Base-by-base conservation (phyloP, 2,888 invertebrate species). In the Boloria selene region DNA sequence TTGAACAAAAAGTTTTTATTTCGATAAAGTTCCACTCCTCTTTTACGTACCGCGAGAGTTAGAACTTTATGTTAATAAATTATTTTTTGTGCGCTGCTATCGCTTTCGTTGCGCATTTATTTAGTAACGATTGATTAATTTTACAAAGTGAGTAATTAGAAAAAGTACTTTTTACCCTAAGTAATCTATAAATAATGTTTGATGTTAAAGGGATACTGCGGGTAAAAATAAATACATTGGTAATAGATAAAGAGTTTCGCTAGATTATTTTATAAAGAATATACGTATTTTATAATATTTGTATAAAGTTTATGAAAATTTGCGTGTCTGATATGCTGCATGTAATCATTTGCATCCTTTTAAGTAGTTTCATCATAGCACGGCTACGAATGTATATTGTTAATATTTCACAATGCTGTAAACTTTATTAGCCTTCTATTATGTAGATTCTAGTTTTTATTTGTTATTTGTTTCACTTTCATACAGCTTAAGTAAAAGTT, bases 41-140 rank as follows among this genome's bases (percentile, higher is more conserved):
- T 77, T 81, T 80, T 79, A 75, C 79, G 78, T 74, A 76, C 75
- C 77, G 75, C 75, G 74, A 76, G 74, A 80, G 76, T 83, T 86
- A 78, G 81, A 81, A 86, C 84, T 83, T 80, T 84, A 80, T 84
- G 76, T 74, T 75, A 76, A 74, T 78, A 70, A 74, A 75, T 77
- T 77, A 77, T 78, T 74, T 80, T 81, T 73, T 72, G 31, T 70
- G 65, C 70, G 64, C 74, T 78, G 75, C 75, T 75, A 76, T 80
- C 77, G 77, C 77, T 78, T 83, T 81, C 80, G 79, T 75, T 79
- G 76, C 77, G 78, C 79, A 80, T 82, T 82, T 80, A 81, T 81
- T 84, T 84, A 80, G 79, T 79, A 79, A 78, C 80, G 80, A 80
- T 78, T 82, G 86, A 90, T 88, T 87, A 84, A 80, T 82, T 89